Evolutionary conservation across 2,113 vertebrate species (phyloP).

Genomic region (Bombycilla garrulus): DNA sequence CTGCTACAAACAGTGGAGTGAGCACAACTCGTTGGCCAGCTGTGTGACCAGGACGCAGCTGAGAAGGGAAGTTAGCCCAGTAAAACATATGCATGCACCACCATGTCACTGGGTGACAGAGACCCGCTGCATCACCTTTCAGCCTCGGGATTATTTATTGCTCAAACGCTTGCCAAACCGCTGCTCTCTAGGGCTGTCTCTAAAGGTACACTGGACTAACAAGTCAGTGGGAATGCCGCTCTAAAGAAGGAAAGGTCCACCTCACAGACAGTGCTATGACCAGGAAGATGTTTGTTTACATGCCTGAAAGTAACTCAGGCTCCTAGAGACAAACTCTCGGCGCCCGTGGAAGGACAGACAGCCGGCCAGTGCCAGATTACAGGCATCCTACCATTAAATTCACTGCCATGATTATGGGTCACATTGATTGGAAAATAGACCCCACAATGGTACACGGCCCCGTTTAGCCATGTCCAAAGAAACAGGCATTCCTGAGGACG

Average conservation of each 20-base stretch:
- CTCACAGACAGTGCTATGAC: neutral
- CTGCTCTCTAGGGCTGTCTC: neutral
- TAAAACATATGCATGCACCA: neutral
- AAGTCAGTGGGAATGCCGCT: constrained; percentile 4
- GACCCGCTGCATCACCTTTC: neutral
- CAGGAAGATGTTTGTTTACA: neutral
- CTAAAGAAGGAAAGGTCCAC: neutral
- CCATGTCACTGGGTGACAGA: neutral
- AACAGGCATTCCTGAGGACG: constrained; percentile 72
- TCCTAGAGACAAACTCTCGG: neutral
- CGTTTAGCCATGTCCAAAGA: constrained; percentile 60
- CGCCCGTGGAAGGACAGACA: neutral
- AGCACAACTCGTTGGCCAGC: neutral
- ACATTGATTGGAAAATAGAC: neutral
- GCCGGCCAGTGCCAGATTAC: neutral
- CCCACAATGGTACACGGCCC: neutral
- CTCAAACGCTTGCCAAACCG: neutral
- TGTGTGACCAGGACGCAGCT: neutral
- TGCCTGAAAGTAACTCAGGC: neutral
- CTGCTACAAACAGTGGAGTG: neutral
- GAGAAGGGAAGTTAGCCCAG: neutral
- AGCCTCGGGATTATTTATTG: neutral
- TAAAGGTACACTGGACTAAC: neutral
- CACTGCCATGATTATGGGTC: neutral
- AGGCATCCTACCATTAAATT: neutral